Conservation (phyloP, 2,797 vertebrate species). For the Clangula hyemalis region DNA sequence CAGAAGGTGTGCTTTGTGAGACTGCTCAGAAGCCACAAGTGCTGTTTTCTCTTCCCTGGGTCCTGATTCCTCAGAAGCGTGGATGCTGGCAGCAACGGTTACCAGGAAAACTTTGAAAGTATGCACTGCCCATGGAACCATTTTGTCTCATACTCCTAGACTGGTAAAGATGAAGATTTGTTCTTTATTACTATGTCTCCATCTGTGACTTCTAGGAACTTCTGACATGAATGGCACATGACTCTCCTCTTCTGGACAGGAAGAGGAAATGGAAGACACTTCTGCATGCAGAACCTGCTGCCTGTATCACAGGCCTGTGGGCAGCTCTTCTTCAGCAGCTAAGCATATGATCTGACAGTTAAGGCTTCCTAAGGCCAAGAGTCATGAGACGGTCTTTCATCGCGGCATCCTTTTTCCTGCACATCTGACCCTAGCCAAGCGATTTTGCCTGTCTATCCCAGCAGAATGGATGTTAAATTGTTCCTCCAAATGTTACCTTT, state of each 20-base stretch:
- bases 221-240: accelerated
- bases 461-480: not conserved
- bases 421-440: not conserved
- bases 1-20: not conserved
- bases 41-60: not conserved
- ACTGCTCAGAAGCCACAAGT: not conserved
- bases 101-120: not conserved
- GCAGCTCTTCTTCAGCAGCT: not conserved
- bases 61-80: not conserved
- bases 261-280: not conserved
- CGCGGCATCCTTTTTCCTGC: not conserved
- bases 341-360: not conserved
- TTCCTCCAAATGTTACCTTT: not conserved
- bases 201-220: not conserved
- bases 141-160: not conserved
- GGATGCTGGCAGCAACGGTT: not conserved
- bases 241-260: not conserved
- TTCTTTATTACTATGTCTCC: not conserved
- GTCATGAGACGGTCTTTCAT: not conserved
- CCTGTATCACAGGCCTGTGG: not conserved
- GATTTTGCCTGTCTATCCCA: not conserved
- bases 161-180: not conserved
- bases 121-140: not conserved
- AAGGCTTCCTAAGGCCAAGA: not conserved
- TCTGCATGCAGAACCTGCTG: not conserved